Conservation (phyloP, 2,888 invertebrate genomes). For the Ectemnius lituratus region DNA sequence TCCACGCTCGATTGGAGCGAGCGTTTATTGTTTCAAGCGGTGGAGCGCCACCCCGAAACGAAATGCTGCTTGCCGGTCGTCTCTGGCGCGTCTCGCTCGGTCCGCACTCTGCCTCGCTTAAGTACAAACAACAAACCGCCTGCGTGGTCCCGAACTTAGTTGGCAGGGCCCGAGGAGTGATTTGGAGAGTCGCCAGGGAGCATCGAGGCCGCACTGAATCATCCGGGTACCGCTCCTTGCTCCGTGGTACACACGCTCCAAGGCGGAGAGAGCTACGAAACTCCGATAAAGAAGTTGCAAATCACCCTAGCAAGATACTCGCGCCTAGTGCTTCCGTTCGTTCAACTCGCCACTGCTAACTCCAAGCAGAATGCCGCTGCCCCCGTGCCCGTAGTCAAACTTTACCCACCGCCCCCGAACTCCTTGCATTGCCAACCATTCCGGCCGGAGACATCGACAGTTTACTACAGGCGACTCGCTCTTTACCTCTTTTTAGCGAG, state of each 20-base stretch:
- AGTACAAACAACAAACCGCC: conserved; percentile 62
- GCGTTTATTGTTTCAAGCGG: conserved; percentile 71
- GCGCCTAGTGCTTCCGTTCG: conserved; percentile 28
- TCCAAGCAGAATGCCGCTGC: conserved; percentile 40
- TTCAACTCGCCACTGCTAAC: conserved; percentile 26
- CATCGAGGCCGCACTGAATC: conserved; percentile 70
- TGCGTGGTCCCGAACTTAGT: conserved; percentile 50
- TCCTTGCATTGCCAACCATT: too few relatives aligned
- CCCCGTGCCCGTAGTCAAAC: conserved; percentile 22
- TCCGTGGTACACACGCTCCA: conserved; percentile 10
- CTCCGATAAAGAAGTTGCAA: conserved; percentile 71
- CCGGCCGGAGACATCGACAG: too few relatives aligned
- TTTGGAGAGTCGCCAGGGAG: conserved; percentile 73
- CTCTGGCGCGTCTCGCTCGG: conserved; percentile 61
- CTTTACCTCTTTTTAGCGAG: too few relatives aligned
- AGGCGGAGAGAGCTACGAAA: conserved; percentile 51
- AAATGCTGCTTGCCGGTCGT: conserved; percentile 56
- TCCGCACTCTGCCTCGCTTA: conserved; percentile 51
- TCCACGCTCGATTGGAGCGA: conserved; percentile 67
- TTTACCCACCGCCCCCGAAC: not conserved
- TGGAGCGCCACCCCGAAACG: conserved; percentile 41
- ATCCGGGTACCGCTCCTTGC: conserved; percentile 42
- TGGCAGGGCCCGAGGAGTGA: conserved; percentile 67
- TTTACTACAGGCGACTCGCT: too few relatives aligned
- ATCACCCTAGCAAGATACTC: conserved; percentile 59